These are phyloP conservation scores for Yponomeuta cagnagella DNA, from an alignment of 2,888 invertebrate genomes.

Conservation along the genomic window DNA sequence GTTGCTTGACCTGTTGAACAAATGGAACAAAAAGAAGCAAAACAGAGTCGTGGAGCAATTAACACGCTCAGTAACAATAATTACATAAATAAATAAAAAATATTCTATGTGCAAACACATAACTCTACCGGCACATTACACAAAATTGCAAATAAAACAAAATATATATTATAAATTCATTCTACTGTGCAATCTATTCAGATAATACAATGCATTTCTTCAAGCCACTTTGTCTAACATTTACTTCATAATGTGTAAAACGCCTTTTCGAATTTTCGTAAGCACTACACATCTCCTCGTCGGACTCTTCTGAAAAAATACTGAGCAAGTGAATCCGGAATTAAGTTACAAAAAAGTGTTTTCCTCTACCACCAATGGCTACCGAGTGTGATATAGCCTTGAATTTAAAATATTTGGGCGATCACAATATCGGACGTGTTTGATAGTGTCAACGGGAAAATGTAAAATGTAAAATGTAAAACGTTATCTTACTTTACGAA, in stretches of 20 bases:
- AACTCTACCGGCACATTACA: background rate
- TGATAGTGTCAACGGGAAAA: too few relatives aligned
- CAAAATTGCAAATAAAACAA: background rate
- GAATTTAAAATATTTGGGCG: too few relatives aligned
- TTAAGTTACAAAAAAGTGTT: background rate
- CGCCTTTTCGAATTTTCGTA: too few relatives aligned
- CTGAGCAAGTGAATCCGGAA: too few relatives aligned
- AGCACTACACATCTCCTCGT: too few relatives aligned
- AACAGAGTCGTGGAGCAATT: slow-evolving; percentile 52
- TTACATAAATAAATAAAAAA: slow-evolving; percentile 11
- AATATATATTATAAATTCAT: background rate
- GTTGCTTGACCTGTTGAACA: slow-evolving; percentile 81
- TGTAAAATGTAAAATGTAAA: background rate
- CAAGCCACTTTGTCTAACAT: background rate
- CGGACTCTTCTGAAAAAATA: too few relatives aligned
- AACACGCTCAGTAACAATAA: slow-evolving; percentile 51
- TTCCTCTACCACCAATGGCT: background rate
- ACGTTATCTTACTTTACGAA: slow-evolving; percentile 84
- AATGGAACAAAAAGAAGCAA: slow-evolving; percentile 74
- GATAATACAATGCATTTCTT: background rate
- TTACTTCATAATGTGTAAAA: background rate
- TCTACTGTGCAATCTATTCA: background rate
- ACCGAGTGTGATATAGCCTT: background rate
- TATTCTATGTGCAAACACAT: slow-evolving; percentile 16
- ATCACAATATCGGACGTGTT: too few relatives aligned